Base-by-base conservation (phyloP, 2,113 vertebrate genomes). In the Recurvirostra avosetta region DNA sequence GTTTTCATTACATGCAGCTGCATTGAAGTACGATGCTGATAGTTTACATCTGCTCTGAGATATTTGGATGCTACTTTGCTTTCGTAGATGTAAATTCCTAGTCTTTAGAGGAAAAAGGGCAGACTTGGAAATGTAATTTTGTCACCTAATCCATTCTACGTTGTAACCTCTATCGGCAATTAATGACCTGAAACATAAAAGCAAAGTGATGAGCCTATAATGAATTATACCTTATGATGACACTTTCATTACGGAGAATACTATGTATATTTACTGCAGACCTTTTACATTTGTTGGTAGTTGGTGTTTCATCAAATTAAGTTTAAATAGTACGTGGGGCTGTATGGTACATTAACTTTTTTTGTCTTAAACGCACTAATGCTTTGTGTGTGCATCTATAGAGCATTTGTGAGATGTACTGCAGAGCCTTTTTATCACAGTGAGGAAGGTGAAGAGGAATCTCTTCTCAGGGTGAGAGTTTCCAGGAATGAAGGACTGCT, bases 371-470 rank as follows among this genome's bases (percentile, higher is more conserved):
- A 21, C 0, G 1, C 34, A 3, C 77, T 32, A 32, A 36, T 36
- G 61, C 1, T 79, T 63, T 41, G n/a, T 14, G 45, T 52, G 8
- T 9, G 36, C 38, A 61, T 22, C 49, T n/a, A 3, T 5, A 0
- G 18, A 81, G 55, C 38, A 13, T 6, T 15, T 19, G 40, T 15
- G 43, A 81, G 55, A 68, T 26, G 36, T 11, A 26, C 29, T 2
- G 4, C n/a, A 5, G 17, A n/a, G 22, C 9, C 9, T 22, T 27
- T 73, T 36, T 5, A 5, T 25, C 3, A 0, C 0, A 0, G 19
- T 4, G 38, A 55, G 81, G 70, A 40, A 81, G 27, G 32, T 9
- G 32, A 36, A 65, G 36, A 86, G 50, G 30, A n/a, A 6, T 9
- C 7, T n/a, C 21, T 43, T 61, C 30, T 17, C 29, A 29, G 38